Evolutionary conservation across 2,888 invertebrate species (phyloP).

Genomic region (Napeogenes inachia): DNA sequence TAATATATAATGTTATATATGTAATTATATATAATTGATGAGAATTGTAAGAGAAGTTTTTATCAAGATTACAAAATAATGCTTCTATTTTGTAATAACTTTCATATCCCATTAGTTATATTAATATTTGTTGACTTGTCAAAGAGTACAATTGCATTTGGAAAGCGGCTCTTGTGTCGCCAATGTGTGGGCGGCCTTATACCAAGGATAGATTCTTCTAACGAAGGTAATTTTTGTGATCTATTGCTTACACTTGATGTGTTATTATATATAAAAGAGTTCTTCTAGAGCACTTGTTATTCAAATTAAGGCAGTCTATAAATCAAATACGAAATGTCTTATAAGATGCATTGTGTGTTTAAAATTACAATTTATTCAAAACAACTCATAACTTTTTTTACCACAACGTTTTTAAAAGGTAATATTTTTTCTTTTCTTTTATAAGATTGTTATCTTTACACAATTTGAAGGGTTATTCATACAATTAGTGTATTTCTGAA

Average conservation of each 20-base stretch:
- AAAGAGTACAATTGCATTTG: constrained; percentile 56
- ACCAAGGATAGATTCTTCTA: constrained; percentile 49
- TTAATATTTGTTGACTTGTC: constrained; percentile 53
- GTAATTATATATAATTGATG: too few relatives aligned
- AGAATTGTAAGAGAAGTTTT: too few relatives aligned
- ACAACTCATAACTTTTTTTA: too few relatives aligned
- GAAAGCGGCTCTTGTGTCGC: constrained; percentile 62
- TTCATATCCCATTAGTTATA: constrained; percentile 21
- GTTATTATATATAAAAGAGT: not conserved
- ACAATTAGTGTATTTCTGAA: constrained; percentile 31
- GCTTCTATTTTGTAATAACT: not conserved
- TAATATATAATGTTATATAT: too few relatives aligned
- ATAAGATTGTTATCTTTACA: not conserved
- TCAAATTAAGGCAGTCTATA: not conserved
- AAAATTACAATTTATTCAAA: not conserved
- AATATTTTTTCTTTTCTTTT: too few relatives aligned
- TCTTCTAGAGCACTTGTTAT: constrained; percentile 1
- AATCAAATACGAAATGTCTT: not conserved
- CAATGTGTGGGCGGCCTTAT: constrained; percentile 53
- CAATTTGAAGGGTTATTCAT: constrained; percentile 3
- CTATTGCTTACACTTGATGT: constrained; percentile 20
- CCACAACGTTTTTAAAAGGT: too few relatives aligned
- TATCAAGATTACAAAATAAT: too few relatives aligned
- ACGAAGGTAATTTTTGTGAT: constrained; percentile 54
- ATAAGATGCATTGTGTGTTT: not conserved